Evolutionary conservation across 2,113 vertebrate species (phyloP).

Genomic region (Urocitellus parryii): DNA sequence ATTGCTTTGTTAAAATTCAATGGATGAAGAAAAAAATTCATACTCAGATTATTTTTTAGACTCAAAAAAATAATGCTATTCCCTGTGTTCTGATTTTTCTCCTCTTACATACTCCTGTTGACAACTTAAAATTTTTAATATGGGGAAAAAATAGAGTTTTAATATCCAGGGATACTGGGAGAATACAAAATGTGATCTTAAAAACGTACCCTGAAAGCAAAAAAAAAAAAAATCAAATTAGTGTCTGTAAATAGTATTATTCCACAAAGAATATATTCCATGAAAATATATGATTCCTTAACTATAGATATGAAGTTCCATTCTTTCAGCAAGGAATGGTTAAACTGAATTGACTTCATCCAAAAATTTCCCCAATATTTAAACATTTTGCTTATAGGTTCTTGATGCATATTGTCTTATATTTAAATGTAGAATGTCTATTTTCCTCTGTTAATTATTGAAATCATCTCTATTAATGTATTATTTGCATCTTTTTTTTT

Average conservation of each 20-base stretch:
- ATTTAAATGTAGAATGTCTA: background rate
- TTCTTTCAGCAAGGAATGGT: background rate
- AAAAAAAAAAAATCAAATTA: background rate
- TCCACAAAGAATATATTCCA: background rate
- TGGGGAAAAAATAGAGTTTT: background rate
- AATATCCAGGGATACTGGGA: conserved; percentile 17
- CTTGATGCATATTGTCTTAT: background rate
- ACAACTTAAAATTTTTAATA: background rate
- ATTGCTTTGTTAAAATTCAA: background rate
- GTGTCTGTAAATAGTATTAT: background rate
- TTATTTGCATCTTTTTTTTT: background rate
- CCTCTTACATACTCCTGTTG: background rate
- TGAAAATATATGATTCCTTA: too few species aligned
- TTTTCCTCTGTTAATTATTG: background rate
- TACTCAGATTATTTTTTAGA: background rate
- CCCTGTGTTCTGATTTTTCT: background rate
- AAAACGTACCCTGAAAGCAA: background rate
- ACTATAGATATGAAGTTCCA: background rate
- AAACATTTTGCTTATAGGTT: background rate
- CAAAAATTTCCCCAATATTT: background rate
- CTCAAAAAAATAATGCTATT: background rate
- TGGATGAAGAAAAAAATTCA: background rate
- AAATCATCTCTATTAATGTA: background rate
- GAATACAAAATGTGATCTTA: background rate
- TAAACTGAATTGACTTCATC: background rate